These are phyloP conservation scores for Temnothorax unifasciatus DNA, from an alignment of 2,888 invertebrate genomes.

Conservation along the genomic window DNA sequence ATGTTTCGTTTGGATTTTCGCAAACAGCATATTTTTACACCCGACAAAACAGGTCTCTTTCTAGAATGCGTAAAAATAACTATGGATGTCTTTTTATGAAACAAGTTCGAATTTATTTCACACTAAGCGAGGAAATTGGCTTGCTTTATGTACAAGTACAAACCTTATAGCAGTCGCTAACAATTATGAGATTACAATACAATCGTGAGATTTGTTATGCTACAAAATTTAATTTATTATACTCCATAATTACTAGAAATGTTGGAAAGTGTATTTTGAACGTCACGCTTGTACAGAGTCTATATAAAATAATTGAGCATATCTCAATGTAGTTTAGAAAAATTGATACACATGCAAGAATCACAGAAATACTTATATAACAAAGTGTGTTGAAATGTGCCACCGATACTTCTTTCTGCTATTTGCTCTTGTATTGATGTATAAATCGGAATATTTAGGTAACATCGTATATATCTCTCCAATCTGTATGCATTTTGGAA, in stretches of 20 bases:
- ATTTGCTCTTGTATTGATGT: slow-evolving; percentile 28
- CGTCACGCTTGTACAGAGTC: slow-evolving; percentile 44
- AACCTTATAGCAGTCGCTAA: slow-evolving; percentile 38
- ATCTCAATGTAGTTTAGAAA: slow-evolving; percentile 49
- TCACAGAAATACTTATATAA: slow-evolving; percentile 46
- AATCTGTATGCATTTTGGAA: slow-evolving; percentile 30
- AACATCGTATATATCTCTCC: slow-evolving; percentile 15
- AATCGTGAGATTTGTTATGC: slow-evolving; percentile 32
- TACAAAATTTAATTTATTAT: slow-evolving; percentile 46
- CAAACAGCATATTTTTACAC: slow-evolving; percentile 35
- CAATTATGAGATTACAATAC: slow-evolving; percentile 42
- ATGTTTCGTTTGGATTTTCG: slow-evolving; percentile 48
- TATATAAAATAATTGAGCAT: slow-evolving; percentile 53
- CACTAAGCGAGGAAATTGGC: slow-evolving; percentile 11
- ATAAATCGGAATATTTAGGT: slow-evolving; percentile 37
- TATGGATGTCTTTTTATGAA: slow-evolving; percentile 13
- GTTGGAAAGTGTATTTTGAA: slow-evolving; percentile 44
- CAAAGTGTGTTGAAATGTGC: slow-evolving; percentile 38
- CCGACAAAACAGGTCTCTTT: background rate
- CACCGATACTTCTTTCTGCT: slow-evolving; percentile 39
- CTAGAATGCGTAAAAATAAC: background rate
- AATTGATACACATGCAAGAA: slow-evolving; percentile 51
- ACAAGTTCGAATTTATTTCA: slow-evolving; percentile 49
- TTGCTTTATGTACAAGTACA: slow-evolving; percentile 38
- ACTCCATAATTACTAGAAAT: slow-evolving; percentile 34